Conservation (phyloP, 2,113 vertebrate genomes). For the Chaetura pelagica region DNA sequence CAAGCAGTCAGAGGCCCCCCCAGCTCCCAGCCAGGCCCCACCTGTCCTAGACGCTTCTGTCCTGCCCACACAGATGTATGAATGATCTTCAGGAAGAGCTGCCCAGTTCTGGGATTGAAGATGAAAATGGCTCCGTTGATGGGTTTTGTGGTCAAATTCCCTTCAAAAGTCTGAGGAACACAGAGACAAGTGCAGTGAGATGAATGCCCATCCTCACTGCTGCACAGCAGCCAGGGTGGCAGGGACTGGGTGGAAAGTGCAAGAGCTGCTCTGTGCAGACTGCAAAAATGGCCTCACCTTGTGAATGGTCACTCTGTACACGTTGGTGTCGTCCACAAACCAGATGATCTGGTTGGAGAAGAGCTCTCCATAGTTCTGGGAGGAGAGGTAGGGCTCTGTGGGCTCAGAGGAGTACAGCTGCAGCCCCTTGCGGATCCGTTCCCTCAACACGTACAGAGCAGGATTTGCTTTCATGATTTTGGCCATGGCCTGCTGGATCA, state of each 20-base stretch:
- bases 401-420: conserved; percentile 98
- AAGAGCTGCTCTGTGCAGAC: not conserved
- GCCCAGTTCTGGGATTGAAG: conserved; percentile 98
- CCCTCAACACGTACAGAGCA: conserved; percentile 94
- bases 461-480: conserved; percentile 99
- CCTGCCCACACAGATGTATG: conserved; percentile 99
- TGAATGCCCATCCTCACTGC: not conserved
- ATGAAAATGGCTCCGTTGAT: conserved; percentile 99
- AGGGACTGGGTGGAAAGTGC: accelerated
- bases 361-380: conserved; percentile 98
- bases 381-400: conserved; percentile 97
- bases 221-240: not conserved
- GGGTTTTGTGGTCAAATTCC: conserved; percentile 98
- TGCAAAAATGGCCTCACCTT: conserved; percentile 80
- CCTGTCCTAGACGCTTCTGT: conserved; percentile 98
- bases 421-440: conserved; percentile 96
- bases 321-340: conserved; percentile 99
- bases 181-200: not conserved
- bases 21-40: conserved; percentile 31
- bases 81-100: conserved; percentile 99
- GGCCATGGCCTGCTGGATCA: conserved; percentile 99
- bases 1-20: not conserved
- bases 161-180: conserved; percentile 92
- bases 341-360: conserved; percentile 99
- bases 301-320: conserved; percentile 98